Evolutionary conservation across 1,140 invertebrate species (phyloP).

Genomic region (Bombus cullumanus): DNA sequence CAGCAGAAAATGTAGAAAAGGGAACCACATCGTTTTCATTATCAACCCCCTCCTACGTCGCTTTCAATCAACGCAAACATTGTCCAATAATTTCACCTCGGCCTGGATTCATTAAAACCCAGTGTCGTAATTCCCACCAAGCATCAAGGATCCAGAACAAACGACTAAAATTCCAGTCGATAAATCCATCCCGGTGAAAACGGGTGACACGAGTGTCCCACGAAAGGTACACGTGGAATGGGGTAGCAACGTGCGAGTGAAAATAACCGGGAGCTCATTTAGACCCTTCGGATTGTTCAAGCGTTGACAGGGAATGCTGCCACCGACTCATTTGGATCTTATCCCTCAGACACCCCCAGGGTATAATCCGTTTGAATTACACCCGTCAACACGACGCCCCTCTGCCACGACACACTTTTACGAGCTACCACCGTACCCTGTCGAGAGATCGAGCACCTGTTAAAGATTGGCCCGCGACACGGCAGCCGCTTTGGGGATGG

Average conservation of each 20-base stretch:
- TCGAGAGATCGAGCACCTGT: conserved; percentile 74
- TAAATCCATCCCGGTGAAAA: conserved; percentile 8
- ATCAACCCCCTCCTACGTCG: background rate
- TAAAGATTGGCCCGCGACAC: conserved; percentile 51
- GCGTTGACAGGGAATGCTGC: conserved; percentile 37
- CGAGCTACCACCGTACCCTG: conserved; percentile 50
- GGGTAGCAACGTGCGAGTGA: conserved; percentile 20
- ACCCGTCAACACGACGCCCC: conserved; percentile 67
- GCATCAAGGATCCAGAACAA: background rate
- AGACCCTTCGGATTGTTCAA: conserved; percentile 40
- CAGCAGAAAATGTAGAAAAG: background rate
- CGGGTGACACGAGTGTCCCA: conserved; percentile 10
- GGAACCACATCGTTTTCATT: background rate
- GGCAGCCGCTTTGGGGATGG: conserved; percentile 47
- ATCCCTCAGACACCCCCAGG: conserved; percentile 64
- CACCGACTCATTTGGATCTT: conserved; percentile 74
- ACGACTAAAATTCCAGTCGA: background rate
- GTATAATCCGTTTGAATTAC: conserved; percentile 79
- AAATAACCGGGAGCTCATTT: conserved; percentile 60
- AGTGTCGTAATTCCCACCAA: background rate
- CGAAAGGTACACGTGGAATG: conserved; percentile 14
- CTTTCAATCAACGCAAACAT: background rate
- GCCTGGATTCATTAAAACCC: background rate
- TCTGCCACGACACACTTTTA: conserved; percentile 55
- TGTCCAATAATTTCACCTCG: background rate